Conservation (phyloP, 2,113 vertebrate genomes). For the Plecturocebus donacophilus region DNA sequence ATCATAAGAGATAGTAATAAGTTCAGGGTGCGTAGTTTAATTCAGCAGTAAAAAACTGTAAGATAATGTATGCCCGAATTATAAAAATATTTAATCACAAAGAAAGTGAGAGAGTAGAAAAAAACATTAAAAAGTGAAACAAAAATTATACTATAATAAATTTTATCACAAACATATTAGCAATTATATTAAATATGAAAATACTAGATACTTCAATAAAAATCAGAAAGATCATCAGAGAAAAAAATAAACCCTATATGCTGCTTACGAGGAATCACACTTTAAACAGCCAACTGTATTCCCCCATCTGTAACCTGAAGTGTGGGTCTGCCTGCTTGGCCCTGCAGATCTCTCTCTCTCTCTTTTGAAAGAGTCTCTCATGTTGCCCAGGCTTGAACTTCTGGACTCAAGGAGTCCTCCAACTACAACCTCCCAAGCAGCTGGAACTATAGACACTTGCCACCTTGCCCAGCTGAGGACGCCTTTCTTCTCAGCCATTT, state of each 20-base stretch:
- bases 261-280: background rate
- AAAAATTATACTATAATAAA: background rate
- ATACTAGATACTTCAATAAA: background rate
- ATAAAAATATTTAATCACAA: background rate
- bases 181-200: background rate
- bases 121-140: background rate
- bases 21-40: background rate
- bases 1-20: background rate
- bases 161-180: background rate
- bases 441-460: background rate
- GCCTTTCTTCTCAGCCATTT: background rate
- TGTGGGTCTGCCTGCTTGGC: fast-evolving
- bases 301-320: background rate
- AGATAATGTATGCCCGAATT: background rate
- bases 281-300: background rate
- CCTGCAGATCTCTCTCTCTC: background rate
- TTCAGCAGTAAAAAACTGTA: background rate
- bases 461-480: background rate
- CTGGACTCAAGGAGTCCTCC: background rate
- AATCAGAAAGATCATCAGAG: background rate
- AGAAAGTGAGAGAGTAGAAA: background rate
- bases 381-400: background rate
- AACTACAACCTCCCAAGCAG: background rate
- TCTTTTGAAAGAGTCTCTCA: too few species aligned
- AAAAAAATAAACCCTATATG: background rate